Evolutionary conservation across 2,113 vertebrate genomes (phyloP).

Genomic region (Sitta europaea): DNA sequence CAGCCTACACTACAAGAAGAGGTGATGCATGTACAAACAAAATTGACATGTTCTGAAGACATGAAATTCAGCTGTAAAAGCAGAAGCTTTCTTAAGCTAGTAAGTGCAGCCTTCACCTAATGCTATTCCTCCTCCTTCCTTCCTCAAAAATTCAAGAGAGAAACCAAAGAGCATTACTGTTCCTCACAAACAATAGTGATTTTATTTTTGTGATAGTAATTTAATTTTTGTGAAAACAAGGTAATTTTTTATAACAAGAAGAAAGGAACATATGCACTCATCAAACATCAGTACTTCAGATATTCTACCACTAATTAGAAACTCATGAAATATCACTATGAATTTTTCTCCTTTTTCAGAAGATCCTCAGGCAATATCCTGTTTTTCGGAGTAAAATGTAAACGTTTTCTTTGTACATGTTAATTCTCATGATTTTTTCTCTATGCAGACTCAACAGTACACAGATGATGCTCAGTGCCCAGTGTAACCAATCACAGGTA

Average conservation of each 20-base stretch:
- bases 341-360: neutral
- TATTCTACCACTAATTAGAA: neutral
- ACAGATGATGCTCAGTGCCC: neutral
- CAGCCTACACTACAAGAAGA: neutral
- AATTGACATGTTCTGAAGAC: neutral
- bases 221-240: too few relatives aligned
- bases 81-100: neutral
- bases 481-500: neutral
- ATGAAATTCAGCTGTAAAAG: neutral
- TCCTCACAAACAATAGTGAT: neutral
- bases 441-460: neutral
- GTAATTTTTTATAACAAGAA: neutral
- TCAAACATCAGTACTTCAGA: neutral
- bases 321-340: neutral
- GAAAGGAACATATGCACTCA: neutral
- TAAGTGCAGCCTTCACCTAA: neutral
- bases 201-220: too few relatives aligned
- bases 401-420: neutral
- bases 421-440: neutral
- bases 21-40: neutral
- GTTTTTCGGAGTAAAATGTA: neutral
- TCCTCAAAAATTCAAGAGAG: neutral
- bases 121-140: neutral
- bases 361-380: neutral
- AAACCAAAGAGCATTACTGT: neutral